Conservation (phyloP, 37 sponge, comb jelly and placozoan genomes). For the Haliclona indistincta region DNA sequence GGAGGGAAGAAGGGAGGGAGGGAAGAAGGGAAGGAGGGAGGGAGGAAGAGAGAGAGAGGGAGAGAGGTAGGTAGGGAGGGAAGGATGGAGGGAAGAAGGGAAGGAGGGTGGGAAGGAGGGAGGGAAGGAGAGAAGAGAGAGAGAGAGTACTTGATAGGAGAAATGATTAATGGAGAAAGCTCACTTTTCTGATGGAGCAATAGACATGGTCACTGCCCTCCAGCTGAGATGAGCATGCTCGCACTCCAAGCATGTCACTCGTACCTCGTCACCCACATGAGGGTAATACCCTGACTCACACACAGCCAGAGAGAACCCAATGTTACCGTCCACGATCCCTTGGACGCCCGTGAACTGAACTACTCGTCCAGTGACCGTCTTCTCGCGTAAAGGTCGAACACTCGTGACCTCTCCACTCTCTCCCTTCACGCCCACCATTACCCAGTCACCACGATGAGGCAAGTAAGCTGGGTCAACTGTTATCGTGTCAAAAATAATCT, state of each 20-base stretch:
- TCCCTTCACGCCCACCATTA: constrained; percentile 29
- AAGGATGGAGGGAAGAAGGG: too few species aligned
- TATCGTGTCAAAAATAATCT: background rate
- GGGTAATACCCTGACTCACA: constrained; percentile 26
- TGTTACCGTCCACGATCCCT: constrained; percentile 37
- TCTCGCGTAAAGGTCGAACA: constrained; percentile 38
- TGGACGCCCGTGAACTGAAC: constrained; percentile 5
- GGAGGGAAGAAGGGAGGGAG: too few species aligned
- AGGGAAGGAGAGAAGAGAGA: too few species aligned
- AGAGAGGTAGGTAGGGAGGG: too few species aligned
- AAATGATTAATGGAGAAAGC: too few species aligned
- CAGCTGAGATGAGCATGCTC: constrained; percentile 32
- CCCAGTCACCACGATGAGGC: constrained; percentile 39
- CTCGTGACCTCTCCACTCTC: constrained; percentile 9
- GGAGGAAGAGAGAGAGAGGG: too few species aligned
- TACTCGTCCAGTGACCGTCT: constrained; percentile 3
- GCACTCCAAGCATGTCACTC: constrained; percentile 44
- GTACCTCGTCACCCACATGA: constrained; percentile 33
- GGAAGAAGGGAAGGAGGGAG: too few species aligned
- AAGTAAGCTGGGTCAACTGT: constrained; percentile 8
- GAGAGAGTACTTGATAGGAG: too few species aligned
- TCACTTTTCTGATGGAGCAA: background rate
- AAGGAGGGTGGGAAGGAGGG: too few species aligned
- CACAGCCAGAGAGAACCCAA: constrained; percentile 25
- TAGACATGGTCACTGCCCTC: constrained; percentile 24